Evolutionary conservation across 2,888 invertebrate species (phyloP).

Genomic region (Caenorhabditis sp.): DNA sequence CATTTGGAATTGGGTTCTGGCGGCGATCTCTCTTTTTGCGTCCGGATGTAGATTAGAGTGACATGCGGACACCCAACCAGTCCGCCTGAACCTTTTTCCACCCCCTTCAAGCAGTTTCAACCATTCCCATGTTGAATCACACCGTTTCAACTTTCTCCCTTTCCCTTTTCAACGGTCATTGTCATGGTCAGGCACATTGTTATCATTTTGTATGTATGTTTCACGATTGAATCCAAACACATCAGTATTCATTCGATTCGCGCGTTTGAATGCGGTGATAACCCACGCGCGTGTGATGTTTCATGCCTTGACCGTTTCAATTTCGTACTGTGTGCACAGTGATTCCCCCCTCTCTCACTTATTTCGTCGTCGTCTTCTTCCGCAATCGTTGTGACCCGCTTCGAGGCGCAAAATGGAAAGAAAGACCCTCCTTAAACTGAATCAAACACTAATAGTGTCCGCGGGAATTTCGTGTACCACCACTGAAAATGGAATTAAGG

Average conservation of each 20-base stretch:
- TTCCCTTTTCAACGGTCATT: too few relatives aligned
- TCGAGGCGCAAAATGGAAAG: constrained; percentile 5
- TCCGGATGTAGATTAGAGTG: constrained; percentile 15
- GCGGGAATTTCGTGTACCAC: constrained; percentile 7
- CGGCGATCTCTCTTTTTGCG: neutral
- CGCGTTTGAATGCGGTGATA: constrained; percentile 30
- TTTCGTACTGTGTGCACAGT: constrained; percentile 45
- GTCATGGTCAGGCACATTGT: constrained; percentile 38
- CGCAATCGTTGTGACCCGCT: constrained; percentile 12
- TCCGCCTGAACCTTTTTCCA: neutral
- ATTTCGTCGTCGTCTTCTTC: constrained; percentile 7
- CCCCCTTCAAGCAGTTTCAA: too few relatives aligned
- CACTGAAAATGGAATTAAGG: constrained; percentile 45
- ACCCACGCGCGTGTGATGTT: constrained; percentile 22
- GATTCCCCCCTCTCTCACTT: neutral
- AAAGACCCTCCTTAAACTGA: constrained; percentile 13
- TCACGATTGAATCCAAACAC: constrained; percentile 46
- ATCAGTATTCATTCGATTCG: constrained; percentile 35
- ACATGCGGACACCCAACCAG: neutral
- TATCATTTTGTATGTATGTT: constrained; percentile 30
- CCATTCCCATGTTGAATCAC: too few relatives aligned
- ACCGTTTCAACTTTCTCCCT: too few relatives aligned
- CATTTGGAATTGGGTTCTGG: constrained; percentile 31
- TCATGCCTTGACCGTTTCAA: constrained; percentile 44
- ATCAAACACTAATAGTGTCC: constrained; percentile 41